A percentile compares a stretch with the other conserved stretches of the same genome.
These are phyloP conservation scores for Drosophila ohnishii DNA, from an alignment of 1,140 invertebrate species.

Conservation along the genomic window DNA sequence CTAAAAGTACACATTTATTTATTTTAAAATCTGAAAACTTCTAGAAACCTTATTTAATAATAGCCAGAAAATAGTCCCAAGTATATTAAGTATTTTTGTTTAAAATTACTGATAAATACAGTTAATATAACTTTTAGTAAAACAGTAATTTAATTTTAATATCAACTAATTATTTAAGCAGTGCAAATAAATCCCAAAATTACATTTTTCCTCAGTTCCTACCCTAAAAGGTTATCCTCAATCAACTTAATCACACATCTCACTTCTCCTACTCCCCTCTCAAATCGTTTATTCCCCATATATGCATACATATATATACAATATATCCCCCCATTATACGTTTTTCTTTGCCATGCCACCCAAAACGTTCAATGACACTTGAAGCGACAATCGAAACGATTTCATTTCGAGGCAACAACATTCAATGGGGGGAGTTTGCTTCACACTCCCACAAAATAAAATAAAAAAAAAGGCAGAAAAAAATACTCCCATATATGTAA, in stretches of 20 bases:
- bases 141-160: not conserved
- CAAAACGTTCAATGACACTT: slow-evolving; percentile 63
- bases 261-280: not conserved
- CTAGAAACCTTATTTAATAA: not conserved
- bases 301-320: not conserved
- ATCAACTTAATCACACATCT: slow-evolving; percentile 10
- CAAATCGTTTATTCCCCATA: slow-evolving; percentile 10
- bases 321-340: slow-evolving; percentile 1
- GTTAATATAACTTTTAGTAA: not conserved
- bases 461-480: not conserved
- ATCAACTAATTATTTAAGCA: not conserved
- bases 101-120: not conserved
- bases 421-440: slow-evolving; percentile 44
- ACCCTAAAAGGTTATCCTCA: slow-evolving; percentile 5
- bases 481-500: slow-evolving; percentile 7
- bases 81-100: no score
- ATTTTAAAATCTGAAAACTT: not conserved
- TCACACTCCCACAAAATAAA: slow-evolving; percentile 27
- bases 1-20: not conserved
- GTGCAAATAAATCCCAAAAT: not conserved
- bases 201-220: not conserved
- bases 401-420: slow-evolving; percentile 60
- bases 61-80: not conserved
- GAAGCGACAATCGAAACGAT: slow-evolving; percentile 72
- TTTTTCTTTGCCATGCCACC: slow-evolving; percentile 22